Conservation (phyloP, 2,888 invertebrate genomes). For the Pyrrhia umbra region DNA sequence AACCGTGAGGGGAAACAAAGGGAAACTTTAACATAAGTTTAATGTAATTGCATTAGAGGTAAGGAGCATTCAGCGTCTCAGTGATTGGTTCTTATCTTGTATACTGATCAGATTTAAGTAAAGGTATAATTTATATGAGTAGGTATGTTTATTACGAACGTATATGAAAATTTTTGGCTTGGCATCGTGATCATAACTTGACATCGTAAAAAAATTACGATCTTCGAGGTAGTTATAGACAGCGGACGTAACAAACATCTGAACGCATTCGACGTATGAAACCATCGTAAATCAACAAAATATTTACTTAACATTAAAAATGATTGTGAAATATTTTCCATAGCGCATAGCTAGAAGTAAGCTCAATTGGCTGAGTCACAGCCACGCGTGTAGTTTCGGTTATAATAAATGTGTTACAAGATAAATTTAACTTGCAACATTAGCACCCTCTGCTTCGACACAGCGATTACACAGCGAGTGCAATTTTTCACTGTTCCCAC, state of each 20-base stretch:
- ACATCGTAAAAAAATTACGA: constrained; percentile 53
- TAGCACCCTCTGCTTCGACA: constrained; percentile 85
- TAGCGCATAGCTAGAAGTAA: constrained; percentile 10
- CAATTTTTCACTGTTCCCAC: constrained; percentile 87
- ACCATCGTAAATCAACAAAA: constrained; percentile 40
- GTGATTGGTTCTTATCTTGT: constrained; percentile 11
- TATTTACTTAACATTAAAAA: constrained; percentile 25
- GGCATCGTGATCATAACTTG: constrained; percentile 36
- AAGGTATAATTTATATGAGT: constrained; percentile 21
- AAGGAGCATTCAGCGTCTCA: constrained; percentile 45
- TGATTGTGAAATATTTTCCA: constrained; percentile 15
- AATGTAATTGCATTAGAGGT: constrained; percentile 42
- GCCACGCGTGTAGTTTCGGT: constrained; percentile 70
- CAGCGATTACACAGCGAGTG: constrained; percentile 83
- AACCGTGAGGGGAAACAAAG: constrained; percentile 52
- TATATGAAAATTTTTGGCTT: constrained; percentile 41
- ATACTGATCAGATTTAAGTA: constrained; percentile 19
- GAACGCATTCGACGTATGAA: constrained; percentile 18
- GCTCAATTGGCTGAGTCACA: constrained; percentile 66
- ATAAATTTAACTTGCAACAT: constrained; percentile 86
- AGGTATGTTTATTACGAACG: constrained; percentile 46
- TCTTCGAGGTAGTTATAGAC: constrained; percentile 46
- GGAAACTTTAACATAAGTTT: constrained; percentile 36
- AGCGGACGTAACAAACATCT: constrained; percentile 31
- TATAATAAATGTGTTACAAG: constrained; percentile 85